Evolutionary conservation across 92 coral and sea anemone genomes (phyloP), one percentile per base, ranked within the genome.

Genomic region (Porites cylindrica): DNA sequence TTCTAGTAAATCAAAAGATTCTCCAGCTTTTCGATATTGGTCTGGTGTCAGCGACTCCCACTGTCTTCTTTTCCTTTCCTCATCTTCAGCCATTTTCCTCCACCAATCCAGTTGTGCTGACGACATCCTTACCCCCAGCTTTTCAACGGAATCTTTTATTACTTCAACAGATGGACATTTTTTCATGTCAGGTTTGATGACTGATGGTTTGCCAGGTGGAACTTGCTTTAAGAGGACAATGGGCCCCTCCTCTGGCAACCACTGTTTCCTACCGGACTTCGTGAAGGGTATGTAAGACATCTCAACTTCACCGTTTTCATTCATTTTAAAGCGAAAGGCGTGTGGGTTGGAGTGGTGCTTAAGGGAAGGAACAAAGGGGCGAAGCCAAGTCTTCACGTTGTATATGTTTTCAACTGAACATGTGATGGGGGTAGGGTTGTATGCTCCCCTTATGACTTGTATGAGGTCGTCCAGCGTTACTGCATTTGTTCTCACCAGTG

Each of bases 301-400:
- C 56, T 89, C 89, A 9, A 85, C 82, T 8, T 90, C 86, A 7
- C 89, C 77, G 10, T n/a, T 17, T 19, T 85, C 59, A 43, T 90
- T 85, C 17, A 78, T 51, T 43, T 85, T 90, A 47, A 91, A 91
- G 12, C 89, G 64, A 56, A 91, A 91, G 13, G 94, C 91, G 51
- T 87, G 94, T 66, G 91, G 91, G 13, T 83, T 85, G 38, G 88
- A 82, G 83, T 91, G 94, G 51, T 88, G 91, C 66, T 73, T 68
- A 9, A 91, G 64, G 7, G 78, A 64, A 0, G 91, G 79, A 7
- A 69, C 67, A 54, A 69, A 88, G 32, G 79, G 81, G 4, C 87
- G 67, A 8, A 87, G 54, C 94, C 94, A 87, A 20, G 78, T 2
- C 51, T 91, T 91, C 2, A 87, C 86, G 71, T 87, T 82, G 21